These are phyloP conservation scores for Drosophila rufa DNA, from an alignment of 1,140 invertebrate species.

Conservation along the genomic window DNA sequence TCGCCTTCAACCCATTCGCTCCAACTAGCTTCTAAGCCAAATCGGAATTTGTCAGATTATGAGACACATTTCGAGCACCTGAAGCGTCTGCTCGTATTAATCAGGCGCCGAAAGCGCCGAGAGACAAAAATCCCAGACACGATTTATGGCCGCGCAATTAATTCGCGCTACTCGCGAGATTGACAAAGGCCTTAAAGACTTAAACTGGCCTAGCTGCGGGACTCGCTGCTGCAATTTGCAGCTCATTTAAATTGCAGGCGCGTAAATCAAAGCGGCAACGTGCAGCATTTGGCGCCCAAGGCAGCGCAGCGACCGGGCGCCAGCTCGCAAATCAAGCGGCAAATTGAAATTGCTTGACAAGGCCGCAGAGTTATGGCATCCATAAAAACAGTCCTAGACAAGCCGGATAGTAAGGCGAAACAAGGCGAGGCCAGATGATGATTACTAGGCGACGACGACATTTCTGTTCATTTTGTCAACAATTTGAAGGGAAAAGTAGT, in stretches of 20 bases:
- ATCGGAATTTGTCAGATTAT: slow-evolving; percentile 39
- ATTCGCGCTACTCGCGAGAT: slow-evolving; percentile 36
- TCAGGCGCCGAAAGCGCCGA: slow-evolving; percentile 45
- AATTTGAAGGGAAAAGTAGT: background rate
- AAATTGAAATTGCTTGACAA: slow-evolving; percentile 61
- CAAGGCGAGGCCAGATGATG: slow-evolving; percentile 5
- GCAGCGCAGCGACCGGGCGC: slow-evolving; percentile 20
- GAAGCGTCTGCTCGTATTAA: slow-evolving; percentile 69
- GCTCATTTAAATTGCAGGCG: slow-evolving; percentile 75
- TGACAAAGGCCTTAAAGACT: slow-evolving; percentile 51
- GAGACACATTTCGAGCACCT: slow-evolving; percentile 32
- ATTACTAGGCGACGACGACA: slow-evolving; percentile 2
- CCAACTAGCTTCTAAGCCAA: slow-evolving; percentile 35
- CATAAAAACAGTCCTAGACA: slow-evolving; percentile 48
- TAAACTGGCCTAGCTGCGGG: slow-evolving; percentile 17
- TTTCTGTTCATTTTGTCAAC: background rate
- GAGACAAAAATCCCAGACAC: slow-evolving; percentile 24
- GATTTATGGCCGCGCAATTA: slow-evolving; percentile 69
- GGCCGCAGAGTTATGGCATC: slow-evolving; percentile 56
- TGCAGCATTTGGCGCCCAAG: slow-evolving; percentile 53
- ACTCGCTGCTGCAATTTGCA: slow-evolving; percentile 60
- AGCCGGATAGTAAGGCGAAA: slow-evolving; percentile 3
- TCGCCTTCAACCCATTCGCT: slow-evolving; percentile 53
- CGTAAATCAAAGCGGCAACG: slow-evolving; percentile 60
- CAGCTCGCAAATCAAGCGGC: slow-evolving; percentile 68